These are phyloP conservation scores for Lagopus leucura DNA, from an alignment of 2,113 vertebrate species.

Conservation along the genomic window DNA sequence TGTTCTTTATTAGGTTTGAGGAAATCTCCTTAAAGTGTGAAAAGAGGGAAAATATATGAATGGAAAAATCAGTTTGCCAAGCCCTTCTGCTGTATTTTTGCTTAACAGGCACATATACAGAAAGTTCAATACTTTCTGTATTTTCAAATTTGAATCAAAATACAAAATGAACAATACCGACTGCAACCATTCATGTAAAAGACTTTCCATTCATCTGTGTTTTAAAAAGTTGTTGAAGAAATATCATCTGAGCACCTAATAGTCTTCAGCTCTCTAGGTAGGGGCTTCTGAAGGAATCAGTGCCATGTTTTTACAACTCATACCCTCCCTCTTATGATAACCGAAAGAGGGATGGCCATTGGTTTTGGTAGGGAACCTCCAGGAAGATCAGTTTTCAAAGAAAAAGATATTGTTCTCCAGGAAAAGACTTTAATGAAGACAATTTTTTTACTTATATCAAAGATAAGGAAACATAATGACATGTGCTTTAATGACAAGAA, in stretches of 20 bases:
- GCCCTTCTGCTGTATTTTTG: neutral
- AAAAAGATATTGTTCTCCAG: neutral
- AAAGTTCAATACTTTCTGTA: neutral
- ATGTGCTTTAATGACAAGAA: neutral
- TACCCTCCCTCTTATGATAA: neutral
- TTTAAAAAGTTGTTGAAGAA: neutral
- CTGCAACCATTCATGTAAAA: neutral
- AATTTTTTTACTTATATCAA: neutral
- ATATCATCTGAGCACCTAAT: neutral
- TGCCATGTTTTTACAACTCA: neutral
- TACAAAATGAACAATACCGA: neutral
- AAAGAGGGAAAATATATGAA: neutral
- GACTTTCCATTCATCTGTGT: neutral
- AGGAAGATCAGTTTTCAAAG: neutral
- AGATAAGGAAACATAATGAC: neutral
- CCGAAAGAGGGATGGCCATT: neutral
- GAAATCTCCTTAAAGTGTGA: neutral
- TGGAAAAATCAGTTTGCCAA: neutral
- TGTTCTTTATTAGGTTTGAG: neutral
- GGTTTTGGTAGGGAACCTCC: neutral
- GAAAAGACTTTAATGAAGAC: neutral
- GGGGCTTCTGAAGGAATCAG: accelerated
- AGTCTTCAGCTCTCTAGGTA: neutral
- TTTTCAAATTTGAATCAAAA: neutral
- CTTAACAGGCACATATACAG: neutral